These are phyloP conservation scores for Mesocentrotus franciscanus DNA, from an alignment of 53 echinoderm and acorn worm genomes.

Conservation along the genomic window DNA sequence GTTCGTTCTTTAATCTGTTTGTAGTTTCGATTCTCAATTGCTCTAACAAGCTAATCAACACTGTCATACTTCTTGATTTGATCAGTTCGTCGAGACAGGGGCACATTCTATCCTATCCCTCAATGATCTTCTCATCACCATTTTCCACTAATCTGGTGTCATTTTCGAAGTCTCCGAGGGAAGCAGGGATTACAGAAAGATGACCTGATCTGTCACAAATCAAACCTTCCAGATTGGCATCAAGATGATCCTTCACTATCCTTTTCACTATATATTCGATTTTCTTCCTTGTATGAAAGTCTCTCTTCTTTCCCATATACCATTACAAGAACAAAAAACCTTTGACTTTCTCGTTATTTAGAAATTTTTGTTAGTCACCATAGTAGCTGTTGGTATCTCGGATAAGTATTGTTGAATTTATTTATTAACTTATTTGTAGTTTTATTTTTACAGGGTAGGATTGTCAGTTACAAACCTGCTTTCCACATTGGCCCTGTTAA, in stretches of 20 bases:
- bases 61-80: neutral
- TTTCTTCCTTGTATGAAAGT: neutral
- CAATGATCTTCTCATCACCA: neutral
- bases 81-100: neutral
- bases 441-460: no score
- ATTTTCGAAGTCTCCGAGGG: neutral
- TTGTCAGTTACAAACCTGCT: no score
- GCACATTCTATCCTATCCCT: neutral
- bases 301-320: neutral
- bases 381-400: no score
- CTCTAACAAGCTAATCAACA: neutral
- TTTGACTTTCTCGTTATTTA: no score
- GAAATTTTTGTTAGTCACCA: no score
- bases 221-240: neutral
- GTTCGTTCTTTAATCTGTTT: neutral
- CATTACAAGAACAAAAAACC: no score
- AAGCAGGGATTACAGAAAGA: neutral
- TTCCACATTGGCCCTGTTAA: no score
- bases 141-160: neutral
- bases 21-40: neutral
- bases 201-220: neutral
- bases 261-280: neutral
- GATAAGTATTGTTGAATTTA: no score
- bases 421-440: no score
- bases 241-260: neutral